These are phyloP conservation scores for Rhagoletis pomonella DNA, from an alignment of 1,140 invertebrate genomes.

Conservation along the genomic window DNA sequence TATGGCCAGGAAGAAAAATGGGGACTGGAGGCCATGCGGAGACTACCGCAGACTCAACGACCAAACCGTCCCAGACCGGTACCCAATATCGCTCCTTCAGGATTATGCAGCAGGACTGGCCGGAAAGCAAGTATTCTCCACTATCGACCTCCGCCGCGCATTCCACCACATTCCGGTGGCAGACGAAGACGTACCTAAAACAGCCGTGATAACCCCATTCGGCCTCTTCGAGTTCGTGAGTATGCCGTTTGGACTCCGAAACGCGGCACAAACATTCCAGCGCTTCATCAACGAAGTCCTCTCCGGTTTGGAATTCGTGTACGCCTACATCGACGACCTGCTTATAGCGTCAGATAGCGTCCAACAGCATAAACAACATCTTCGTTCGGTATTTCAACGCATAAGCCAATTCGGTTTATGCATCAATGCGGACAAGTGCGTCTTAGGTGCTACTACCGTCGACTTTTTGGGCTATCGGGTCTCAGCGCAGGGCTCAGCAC, in stretches of 20 bases:
- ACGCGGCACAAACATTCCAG: conserved; percentile 75
- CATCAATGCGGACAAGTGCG: too few relatives aligned
- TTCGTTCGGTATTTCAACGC: too few relatives aligned
- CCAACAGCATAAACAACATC: too few relatives aligned
- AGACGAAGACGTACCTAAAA: conserved; percentile 70
- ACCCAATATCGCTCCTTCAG: conserved; percentile 67
- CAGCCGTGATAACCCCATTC: conserved; percentile 71
- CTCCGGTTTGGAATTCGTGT: conserved; percentile 57
- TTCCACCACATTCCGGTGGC: conserved; percentile 75
- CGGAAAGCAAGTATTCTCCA: conserved; percentile 67
- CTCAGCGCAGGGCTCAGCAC: too few relatives aligned
- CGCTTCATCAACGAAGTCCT: conserved; percentile 75
- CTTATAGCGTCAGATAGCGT: too few relatives aligned
- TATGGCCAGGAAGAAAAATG: conserved; percentile 60
- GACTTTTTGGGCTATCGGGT: too few relatives aligned
- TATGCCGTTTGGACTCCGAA: conserved; percentile 74
- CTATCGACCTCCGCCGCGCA: conserved; percentile 73
- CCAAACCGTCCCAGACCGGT: conserved; percentile 67
- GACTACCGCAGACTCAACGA: conserved; percentile 74
- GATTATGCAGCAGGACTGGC: conserved; percentile 70
- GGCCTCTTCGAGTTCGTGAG: conserved; percentile 70
- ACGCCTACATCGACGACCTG: too few relatives aligned
- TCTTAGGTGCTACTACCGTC: too few relatives aligned
- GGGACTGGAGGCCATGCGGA: conserved; percentile 70
- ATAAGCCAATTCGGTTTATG: too few relatives aligned